These are phyloP conservation scores for Pteruthius melanotis DNA, from an alignment of 2,113 vertebrate genomes.

Conservation along the genomic window DNA sequence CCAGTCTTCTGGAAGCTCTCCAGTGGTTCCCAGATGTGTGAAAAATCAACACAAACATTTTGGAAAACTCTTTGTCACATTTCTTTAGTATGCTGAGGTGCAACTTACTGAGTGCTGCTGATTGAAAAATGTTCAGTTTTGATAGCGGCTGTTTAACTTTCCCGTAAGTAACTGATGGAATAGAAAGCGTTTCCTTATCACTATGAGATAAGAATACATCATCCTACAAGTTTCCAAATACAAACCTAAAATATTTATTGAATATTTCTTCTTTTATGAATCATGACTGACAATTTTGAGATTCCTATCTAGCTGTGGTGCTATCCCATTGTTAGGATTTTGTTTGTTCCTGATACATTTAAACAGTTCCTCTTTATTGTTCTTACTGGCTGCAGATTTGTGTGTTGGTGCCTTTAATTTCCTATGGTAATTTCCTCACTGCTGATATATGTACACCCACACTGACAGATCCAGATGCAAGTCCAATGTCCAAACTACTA, in stretches of 20 bases:
- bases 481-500: not conserved
- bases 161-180: conserved; percentile 33
- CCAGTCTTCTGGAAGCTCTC: not conserved
- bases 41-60: not conserved
- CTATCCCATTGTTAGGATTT: conserved; percentile 37
- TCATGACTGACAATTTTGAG: conserved; percentile 32
- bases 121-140: conserved; percentile 30
- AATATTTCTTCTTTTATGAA: conserved; percentile 47
- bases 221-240: conserved; percentile 33
- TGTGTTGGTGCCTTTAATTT: conserved; percentile 51
- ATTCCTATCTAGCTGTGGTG: conserved; percentile 36
- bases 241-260: conserved; percentile 47
- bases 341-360: conserved; percentile 47
- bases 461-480: conserved; percentile 6
- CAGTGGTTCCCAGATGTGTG: not conserved
- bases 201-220: conserved; percentile 32
- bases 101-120: conserved; percentile 12
- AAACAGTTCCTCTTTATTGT: conserved; percentile 53
- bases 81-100: conserved; percentile 42
- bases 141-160: conserved; percentile 55
- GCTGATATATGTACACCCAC: not conserved
- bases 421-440: conserved; percentile 35
- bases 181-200: conserved; percentile 55
- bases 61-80: not conserved
- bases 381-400: conserved; percentile 33